Evolutionary conservation across 2,113 vertebrate species (phyloP), one percentile per base, ranked within the genome.

Genomic region (Pristiophorus japonicus): DNA sequence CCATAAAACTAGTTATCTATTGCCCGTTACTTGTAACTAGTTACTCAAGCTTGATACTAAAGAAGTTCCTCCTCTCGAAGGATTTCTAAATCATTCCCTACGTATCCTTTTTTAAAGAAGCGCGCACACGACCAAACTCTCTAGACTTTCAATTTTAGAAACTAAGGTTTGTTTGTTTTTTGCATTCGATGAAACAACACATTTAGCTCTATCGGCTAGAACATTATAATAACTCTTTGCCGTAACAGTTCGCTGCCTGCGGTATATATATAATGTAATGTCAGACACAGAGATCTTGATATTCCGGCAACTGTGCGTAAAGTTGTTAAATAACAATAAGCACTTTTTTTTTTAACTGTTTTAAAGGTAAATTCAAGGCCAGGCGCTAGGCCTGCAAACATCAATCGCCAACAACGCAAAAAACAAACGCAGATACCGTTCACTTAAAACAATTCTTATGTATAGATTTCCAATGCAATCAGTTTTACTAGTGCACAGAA

Each of bases 361-460:
- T 38, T 38, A 92, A 92, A 63, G 59, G 6, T 92, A 92, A 92
- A 65, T 62, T 63, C 59, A 92, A 92, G 88, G 88, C 88, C 88
- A 65, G n/a, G 88, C 88, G 88, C 59, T n/a, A 92, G 88, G 88
- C 88, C 88, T 92, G 55, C 62, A 92, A 65, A 92, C 34, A n/a
- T 38, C 22, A 65, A 65, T 7, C 34, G 62, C 55, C 87, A n/a
- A n/a, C 59, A 38, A 38, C 47, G 24, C 38, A 20, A 34, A 88
- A 88, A 55, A 22, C 78, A 63, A 65, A 63, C 87, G 34, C 14
- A 38, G 16, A n/a, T 5, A 65, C 6, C 34, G 8, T 42, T 59
- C 59, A n/a, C 18, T 63, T 90, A 10, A n/a, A 65, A 51, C 62
- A 20, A 92, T 92, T 92, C 59, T 38, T 22, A 20, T 6, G 8